Conservation (phyloP, 1,140 invertebrate species). For the Camponotus floridanus region DNA sequence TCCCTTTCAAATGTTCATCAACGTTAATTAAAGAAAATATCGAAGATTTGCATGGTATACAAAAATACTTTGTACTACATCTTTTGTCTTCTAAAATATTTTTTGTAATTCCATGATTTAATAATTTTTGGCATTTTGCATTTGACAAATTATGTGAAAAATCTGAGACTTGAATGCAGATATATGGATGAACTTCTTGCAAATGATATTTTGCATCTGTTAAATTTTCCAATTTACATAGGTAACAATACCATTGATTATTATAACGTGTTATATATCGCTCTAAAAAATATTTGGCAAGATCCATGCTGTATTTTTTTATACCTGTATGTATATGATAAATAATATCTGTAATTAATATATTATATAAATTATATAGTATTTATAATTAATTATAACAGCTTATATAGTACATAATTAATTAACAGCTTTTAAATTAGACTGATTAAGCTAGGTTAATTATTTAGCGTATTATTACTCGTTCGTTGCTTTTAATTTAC, state of each 20-base stretch:
- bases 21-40: background rate
- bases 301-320: background rate
- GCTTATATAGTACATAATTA: too few species aligned
- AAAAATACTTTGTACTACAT: background rate
- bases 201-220: background rate
- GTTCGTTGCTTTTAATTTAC: too few species aligned
- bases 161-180: background rate
- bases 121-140: background rate
- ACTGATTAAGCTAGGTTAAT: too few species aligned
- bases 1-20: conserved; percentile 12
- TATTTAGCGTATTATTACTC: too few species aligned
- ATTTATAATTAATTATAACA: too few species aligned
- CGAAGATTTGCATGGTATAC: conserved; percentile 8
- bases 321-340: too few species aligned
- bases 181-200: background rate
- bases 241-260: conserved; percentile 27
- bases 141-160: background rate
- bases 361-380: too few species aligned
- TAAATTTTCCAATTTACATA: background rate
- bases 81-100: background rate
- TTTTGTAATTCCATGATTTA: conserved; percentile 3
- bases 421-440: too few species aligned
- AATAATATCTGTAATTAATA: too few species aligned
- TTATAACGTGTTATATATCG: conserved; percentile 19
- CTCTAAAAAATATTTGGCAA: conserved; percentile 1